A percentile compares a stretch with the other conserved stretches of the same genome.
Evolutionary conservation across 35 echinoderm and acorn worm species (phyloP).

Genomic region (Apostichopus japonicus): DNA sequence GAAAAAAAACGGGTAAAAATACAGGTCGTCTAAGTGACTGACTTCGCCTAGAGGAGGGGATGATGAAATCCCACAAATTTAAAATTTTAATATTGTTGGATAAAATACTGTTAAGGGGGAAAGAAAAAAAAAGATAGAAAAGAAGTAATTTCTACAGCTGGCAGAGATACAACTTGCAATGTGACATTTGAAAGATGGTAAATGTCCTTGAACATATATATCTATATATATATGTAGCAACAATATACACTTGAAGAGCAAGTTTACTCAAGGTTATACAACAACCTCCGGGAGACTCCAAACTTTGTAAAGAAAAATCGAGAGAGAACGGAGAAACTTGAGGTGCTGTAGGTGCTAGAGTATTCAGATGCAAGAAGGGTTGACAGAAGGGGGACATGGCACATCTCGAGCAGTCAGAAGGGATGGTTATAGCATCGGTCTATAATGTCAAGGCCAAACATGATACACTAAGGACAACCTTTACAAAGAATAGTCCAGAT

Average conservation of each 20-base stretch:
- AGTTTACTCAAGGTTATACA: not conserved
- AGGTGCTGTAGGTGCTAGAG: too few species aligned
- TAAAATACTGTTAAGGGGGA: not conserved
- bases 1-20: not conserved
- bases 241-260: too few species aligned
- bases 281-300: not conserved
- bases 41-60: not conserved
- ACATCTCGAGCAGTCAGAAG: too few species aligned
- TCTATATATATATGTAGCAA: not conserved
- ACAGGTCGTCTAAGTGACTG: not conserved
- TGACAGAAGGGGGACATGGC: too few species aligned
- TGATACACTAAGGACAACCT: too few species aligned
- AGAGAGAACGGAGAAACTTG: too few species aligned
- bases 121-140: not conserved
- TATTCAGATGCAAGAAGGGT: too few species aligned
- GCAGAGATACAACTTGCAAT: not conserved
- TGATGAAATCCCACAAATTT: slow-evolving; percentile 4
- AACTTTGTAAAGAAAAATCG: too few species aligned
- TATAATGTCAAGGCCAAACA: too few species aligned
- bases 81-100: not conserved
- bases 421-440: too few species aligned
- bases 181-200: not conserved
- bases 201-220: not conserved
- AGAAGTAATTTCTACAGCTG: not conserved
- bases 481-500: too few species aligned